Percentiles rank a stretch among this genome's conserved stretches.
These are phyloP conservation scores for Chymomyza caudatula DNA, from an alignment of 2,888 invertebrate species.

Conservation along the genomic window DNA sequence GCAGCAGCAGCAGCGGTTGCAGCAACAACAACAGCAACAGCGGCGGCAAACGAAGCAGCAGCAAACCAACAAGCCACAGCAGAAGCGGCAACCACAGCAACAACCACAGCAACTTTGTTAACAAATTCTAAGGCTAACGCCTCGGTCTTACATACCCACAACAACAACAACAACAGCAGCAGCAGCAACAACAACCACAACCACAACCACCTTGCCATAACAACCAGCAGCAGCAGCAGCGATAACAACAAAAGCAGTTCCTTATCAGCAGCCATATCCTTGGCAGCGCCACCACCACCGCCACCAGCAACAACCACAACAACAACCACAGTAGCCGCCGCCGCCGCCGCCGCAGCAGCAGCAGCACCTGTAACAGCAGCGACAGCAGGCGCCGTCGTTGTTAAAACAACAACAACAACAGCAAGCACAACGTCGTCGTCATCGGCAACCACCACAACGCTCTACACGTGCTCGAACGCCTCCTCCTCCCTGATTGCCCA, in stretches of 20 bases:
- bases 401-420: constrained; percentile 33
- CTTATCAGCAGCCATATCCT: neutral
- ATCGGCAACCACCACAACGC: constrained; percentile 49
- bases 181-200: constrained; percentile 19
- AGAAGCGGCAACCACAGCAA: constrained; percentile 24
- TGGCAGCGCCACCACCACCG: constrained; percentile 18
- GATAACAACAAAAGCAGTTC: constrained; percentile 17
- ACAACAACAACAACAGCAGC: constrained; percentile 3
- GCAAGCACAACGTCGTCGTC: constrained; percentile 32
- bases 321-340: constrained; percentile 22
- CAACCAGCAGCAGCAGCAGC: constrained; percentile 15
- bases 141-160: constrained; percentile 15
- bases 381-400: constrained; percentile 15
- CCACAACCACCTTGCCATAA: constrained; percentile 12
- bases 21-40: constrained; percentile 12
- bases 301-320: constrained; percentile 12
- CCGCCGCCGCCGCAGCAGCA: constrained; percentile 22
- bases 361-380: constrained; percentile 13
- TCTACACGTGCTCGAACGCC: constrained; percentile 72
- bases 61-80: constrained; percentile 21
- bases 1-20: constrained; percentile 11
- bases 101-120: constrained; percentile 17
- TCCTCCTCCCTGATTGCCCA: constrained; percentile 74
- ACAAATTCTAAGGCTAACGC: constrained; percentile 31
- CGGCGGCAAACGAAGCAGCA: constrained; percentile 11